A percentile compares a stretch with the other conserved stretches of the same genome.
phyloP scores from a whole-genome alignment of 1,140 invertebrate genomes.

The Drosophila leontia region DNA sequence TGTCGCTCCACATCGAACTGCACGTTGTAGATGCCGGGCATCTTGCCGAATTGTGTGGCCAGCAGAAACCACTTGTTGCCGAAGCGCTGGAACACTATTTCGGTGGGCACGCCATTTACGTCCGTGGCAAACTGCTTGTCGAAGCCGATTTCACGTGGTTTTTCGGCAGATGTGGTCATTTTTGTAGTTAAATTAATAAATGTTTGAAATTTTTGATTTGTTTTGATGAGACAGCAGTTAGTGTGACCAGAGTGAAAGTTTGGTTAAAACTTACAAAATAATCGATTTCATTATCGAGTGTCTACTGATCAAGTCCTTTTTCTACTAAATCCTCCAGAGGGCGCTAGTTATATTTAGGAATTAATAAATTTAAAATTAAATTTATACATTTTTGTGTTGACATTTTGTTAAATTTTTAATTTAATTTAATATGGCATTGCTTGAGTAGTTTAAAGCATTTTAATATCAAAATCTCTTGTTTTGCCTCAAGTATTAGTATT shows the following conservation, averaged over 20 bases:
- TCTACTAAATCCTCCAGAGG: not conserved
- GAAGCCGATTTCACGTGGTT: constrained; percentile 51
- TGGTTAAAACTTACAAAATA: too few species aligned
- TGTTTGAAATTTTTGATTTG: constrained; percentile 5
- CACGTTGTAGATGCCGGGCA: constrained; percentile 72
- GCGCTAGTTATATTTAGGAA: not conserved
- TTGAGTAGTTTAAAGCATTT: not conserved
- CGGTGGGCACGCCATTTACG: constrained; percentile 64
- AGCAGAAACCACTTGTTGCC: constrained; percentile 76
- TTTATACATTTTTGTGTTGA: not conserved
- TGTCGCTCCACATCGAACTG: constrained; percentile 64
- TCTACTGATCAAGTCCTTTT: not conserved
- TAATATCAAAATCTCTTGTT: not conserved
- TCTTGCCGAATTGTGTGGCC: constrained; percentile 70
- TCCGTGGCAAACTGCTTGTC: constrained; percentile 60
- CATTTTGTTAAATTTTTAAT: not conserved
- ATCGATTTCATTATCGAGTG: not conserved
- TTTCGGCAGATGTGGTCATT: not conserved
- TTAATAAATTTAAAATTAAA: not conserved
- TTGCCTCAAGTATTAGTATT: too few species aligned
- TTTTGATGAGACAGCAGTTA: constrained; percentile 41
- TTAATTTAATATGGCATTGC: too few species aligned
- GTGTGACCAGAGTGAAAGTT: not conserved
- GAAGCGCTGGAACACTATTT: constrained; percentile 75
- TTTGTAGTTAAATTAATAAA: not conserved